Conservation (phyloP, 2,888 invertebrate species). For the Rotaria macrura region DNA sequence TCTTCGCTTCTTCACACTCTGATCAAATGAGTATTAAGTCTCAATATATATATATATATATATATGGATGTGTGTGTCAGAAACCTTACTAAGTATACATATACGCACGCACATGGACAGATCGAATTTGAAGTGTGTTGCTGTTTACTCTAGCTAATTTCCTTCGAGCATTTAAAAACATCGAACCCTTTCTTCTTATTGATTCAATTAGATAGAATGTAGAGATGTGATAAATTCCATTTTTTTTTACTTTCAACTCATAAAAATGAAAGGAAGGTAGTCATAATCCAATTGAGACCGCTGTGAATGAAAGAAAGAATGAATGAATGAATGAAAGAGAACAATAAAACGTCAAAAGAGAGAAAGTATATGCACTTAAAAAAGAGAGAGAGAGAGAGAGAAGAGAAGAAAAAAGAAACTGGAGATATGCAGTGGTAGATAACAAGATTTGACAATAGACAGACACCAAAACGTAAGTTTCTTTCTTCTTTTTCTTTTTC, state of each 20-base stretch:
- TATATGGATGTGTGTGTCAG: neutral
- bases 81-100: neutral
- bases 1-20: slow-evolving; percentile 6
- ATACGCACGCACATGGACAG: neutral
- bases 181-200: neutral
- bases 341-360: neutral
- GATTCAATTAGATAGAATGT: neutral
- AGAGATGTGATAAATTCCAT: neutral
- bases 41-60: neutral
- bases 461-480: neutral
- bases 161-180: neutral
- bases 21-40: neutral
- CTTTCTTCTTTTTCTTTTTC: neutral
- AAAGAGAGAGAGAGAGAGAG: neutral
- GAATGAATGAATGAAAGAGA: neutral
- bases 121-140: slow-evolving; percentile 10
- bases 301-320: neutral
- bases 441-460: neutral
- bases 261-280: neutral
- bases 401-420: too few species aligned
- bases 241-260: neutral
- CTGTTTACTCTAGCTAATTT: slow-evolving; percentile 1
- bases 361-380: neutral
- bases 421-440: slow-evolving; percentile 7
- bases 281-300: neutral